Evolutionary conservation across 2,888 invertebrate genomes (phyloP).

Genomic region (Meta bourneti): DNA sequence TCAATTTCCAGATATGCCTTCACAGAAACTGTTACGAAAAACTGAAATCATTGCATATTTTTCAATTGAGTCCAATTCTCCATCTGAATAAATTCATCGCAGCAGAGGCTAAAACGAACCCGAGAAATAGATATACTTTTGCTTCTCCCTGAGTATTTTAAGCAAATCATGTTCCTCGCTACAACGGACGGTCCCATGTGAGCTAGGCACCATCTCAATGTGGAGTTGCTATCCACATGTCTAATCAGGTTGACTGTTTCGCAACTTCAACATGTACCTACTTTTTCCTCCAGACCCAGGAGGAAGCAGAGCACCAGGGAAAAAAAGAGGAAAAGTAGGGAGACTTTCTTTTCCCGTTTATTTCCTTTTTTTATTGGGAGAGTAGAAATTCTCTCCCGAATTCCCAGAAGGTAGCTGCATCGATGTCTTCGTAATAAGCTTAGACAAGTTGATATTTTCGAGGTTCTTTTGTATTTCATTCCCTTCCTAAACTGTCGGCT

Average conservation of each 20-base stretch:
- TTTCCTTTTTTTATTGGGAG: constrained; percentile 62
- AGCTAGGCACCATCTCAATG: neutral
- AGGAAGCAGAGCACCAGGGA: neutral
- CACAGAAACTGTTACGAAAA: too few species aligned
- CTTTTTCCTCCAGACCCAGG: constrained; percentile 26
- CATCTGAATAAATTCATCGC: neutral
- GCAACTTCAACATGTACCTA: constrained; percentile 24
- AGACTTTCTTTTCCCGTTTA: constrained; percentile 55
- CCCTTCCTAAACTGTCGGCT: constrained; percentile 61
- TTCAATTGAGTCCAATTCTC: neutral
- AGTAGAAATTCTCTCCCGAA: constrained; percentile 54
- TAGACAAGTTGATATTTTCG: constrained; percentile 74
- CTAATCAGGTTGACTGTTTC: constrained; percentile 61
- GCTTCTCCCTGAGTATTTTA: neutral
- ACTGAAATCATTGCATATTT: neutral
- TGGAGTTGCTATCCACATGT: constrained; percentile 27
- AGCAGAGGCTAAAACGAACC: neutral
- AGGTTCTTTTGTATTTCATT: constrained; percentile 71
- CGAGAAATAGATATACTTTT: neutral
- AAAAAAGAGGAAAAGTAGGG: constrained; percentile 22
- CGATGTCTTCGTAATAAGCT: constrained; percentile 72
- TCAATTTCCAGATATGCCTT: too few species aligned
- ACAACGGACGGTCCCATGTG: constrained; percentile 29
- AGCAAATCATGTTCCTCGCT: constrained; percentile 4
- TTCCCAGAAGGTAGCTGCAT: constrained; percentile 47